Base-by-base conservation (phyloP, 2,888 invertebrate genomes). In the Noctua pronuba region DNA sequence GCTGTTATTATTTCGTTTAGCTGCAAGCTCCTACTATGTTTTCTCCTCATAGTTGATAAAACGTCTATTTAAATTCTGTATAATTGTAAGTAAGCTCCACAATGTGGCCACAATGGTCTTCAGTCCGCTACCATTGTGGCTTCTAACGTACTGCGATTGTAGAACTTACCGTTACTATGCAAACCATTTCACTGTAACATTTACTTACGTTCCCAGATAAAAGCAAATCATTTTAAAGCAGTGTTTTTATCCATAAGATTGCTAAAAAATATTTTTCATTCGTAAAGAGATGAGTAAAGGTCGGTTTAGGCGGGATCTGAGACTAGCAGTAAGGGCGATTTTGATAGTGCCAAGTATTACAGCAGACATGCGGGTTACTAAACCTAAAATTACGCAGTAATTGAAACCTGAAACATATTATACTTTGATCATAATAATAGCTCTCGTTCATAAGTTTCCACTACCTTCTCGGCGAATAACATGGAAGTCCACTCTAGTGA, bases 401-500 rank as follows among this genome's bases (percentile, higher is more conserved):
- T 60, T 60, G 13, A 70, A 70, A 13, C 38, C 13, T 71, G 16
- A 21, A 41, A 24, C 13, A 41, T 21, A 13, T 28, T 18, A 7
- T n/a, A n/a, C 18, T 18, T 16, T 28, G 21, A n/a, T 70, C 64
- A 38, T 52, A 35, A 1, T 24, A 16, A n/a, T 41, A 31, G 4
- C 28, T 18, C 7, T 16, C 52, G 28, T 68, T 13, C 13, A 66
- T 70, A 11, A 35, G 6, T 75, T 55, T 62, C 55, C n/a, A 58
- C 44, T 58, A 52, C 44, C 13, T 18, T 44, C n/a, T 21, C 46
- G 7, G 18, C 31, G n/a, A 38, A 46, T 58, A 31, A 70, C 83
- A 86, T 21, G 64, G 60, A 46, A 78, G 60, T 68, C 67, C 73
- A 86, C 84, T 83, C 18, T 31, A 18, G 28, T 49, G 68, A 21